Evolutionary conservation across 2,888 invertebrate genomes (phyloP).

Genomic region (Chesias legatella): DNA sequence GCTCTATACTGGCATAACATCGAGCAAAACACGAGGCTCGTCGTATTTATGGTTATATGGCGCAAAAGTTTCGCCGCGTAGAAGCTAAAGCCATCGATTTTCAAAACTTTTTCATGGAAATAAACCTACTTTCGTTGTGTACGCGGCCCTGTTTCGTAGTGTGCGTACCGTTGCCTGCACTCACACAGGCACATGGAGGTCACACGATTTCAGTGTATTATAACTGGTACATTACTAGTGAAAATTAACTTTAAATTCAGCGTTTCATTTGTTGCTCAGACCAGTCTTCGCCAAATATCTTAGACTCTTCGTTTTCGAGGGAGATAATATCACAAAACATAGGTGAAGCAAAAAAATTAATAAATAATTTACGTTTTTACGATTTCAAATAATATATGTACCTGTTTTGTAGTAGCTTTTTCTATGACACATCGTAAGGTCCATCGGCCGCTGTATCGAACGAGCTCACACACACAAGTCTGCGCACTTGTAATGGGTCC

Average conservation of each 20-base stretch:
- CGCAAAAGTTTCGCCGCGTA: constrained; percentile 76
- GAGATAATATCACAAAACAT: too few relatives aligned
- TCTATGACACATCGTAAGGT: constrained; percentile 40
- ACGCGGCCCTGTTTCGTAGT: constrained; percentile 45
- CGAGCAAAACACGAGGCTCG: constrained; percentile 67
- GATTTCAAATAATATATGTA: too few relatives aligned
- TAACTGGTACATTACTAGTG: constrained; percentile 10
- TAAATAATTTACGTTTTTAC: too few relatives aligned
- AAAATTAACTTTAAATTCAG: neutral
- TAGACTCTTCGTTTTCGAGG: too few relatives aligned
- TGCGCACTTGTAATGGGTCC: constrained; percentile 78
- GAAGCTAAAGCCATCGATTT: constrained; percentile 81
- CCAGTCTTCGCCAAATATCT: too few relatives aligned
- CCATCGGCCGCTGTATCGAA: constrained; percentile 71
- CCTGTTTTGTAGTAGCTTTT: constrained; percentile 19
- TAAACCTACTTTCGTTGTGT: constrained; percentile 79
- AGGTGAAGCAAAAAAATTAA: too few relatives aligned
- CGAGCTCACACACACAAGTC: constrained; percentile 63
- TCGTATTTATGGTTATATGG: constrained; percentile 78
- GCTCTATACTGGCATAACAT: constrained; percentile 41
- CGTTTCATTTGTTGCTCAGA: neutral
- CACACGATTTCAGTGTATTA: constrained; percentile 52
- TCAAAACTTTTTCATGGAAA: constrained; percentile 82
- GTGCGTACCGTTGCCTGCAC: constrained; percentile 49
- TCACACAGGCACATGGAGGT: constrained; percentile 56